A percentile compares a stretch with the other conserved stretches of the same genome.
phyloP scores from a whole-genome alignment of 2,888 invertebrate species.

The Drosophila robusta region DNA sequence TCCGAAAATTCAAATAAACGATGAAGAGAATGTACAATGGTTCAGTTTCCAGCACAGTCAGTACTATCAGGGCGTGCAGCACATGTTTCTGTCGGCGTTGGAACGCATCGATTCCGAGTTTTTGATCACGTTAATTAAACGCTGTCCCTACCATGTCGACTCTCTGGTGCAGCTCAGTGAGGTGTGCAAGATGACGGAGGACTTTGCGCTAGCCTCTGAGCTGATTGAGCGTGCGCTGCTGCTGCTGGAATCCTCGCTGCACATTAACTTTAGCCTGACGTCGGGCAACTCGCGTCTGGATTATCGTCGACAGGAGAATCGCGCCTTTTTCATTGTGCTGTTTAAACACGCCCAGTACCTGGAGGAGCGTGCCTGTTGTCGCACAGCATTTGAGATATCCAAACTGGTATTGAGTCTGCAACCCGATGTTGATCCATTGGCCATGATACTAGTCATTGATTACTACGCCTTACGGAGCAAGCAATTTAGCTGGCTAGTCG shows the following conservation, averaged over 20 bases:
- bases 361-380: slow-evolving; percentile 92
- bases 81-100: slow-evolving; percentile 91
- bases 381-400: slow-evolving; percentile 94
- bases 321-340: slow-evolving; percentile 91
- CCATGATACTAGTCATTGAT: slow-evolving; percentile 91
- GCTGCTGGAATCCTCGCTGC: slow-evolving; percentile 91
- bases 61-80: slow-evolving; percentile 90
- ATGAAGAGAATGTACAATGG: slow-evolving; percentile 84
- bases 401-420: slow-evolving; percentile 92
- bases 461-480: slow-evolving; percentile 92
- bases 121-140: slow-evolving; percentile 90
- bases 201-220: slow-evolving; percentile 91
- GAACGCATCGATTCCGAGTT: slow-evolving; percentile 92
- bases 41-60: slow-evolving; percentile 91
- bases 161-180: slow-evolving; percentile 92
- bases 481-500: slow-evolving; percentile 90
- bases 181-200: slow-evolving; percentile 91
- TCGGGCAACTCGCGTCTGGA: slow-evolving; percentile 91
- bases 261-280: slow-evolving; percentile 91
- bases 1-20: slow-evolving; percentile 55
- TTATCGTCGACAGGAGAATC: slow-evolving; percentile 92
- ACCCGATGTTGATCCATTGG: slow-evolving; percentile 91
- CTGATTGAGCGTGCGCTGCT: slow-evolving; percentile 92
- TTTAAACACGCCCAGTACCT: slow-evolving; percentile 93
- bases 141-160: slow-evolving; percentile 93